phyloP scores from a whole-genome alignment of 2,888 invertebrate species.

The Oxystoma pomonae region DNA sequence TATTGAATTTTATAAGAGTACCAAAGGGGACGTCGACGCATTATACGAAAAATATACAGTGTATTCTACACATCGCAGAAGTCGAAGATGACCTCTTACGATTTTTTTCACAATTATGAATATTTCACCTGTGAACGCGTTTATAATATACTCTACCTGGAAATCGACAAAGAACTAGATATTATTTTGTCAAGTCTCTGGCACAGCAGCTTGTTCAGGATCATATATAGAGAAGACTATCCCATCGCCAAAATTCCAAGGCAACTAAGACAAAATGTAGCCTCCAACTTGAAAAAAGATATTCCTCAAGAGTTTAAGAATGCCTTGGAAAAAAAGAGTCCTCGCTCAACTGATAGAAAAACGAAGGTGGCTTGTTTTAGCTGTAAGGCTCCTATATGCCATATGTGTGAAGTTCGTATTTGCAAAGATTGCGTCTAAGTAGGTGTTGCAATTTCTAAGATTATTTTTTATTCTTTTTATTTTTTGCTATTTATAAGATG shows the following conservation, averaged over 20 bases:
- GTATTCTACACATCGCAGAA: not conserved
- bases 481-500: too few relatives aligned
- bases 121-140: conserved; percentile 1
- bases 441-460: too few relatives aligned
- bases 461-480: too few relatives aligned
- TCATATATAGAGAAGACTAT: not conserved
- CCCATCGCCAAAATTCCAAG: not conserved
- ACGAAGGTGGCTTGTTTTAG: too few relatives aligned
- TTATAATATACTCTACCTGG: not conserved
- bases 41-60: not conserved
- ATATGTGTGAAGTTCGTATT: too few relatives aligned
- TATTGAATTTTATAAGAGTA: not conserved
- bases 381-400: too few relatives aligned
- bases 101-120: not conserved
- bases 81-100: conserved; percentile 1
- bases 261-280: not conserved
- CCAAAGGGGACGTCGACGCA: not conserved
- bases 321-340: too few relatives aligned
- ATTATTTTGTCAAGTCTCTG: not conserved
- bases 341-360: too few relatives aligned
- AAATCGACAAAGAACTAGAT: not conserved
- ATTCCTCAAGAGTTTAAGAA: not conserved
- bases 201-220: not conserved
- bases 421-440: too few relatives aligned
- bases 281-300: not conserved